A percentile compares a stretch with the other conserved stretches of the same genome.
Evolutionary conservation across 2,888 invertebrate genomes (phyloP).

Genomic region (Meganola albula): DNA sequence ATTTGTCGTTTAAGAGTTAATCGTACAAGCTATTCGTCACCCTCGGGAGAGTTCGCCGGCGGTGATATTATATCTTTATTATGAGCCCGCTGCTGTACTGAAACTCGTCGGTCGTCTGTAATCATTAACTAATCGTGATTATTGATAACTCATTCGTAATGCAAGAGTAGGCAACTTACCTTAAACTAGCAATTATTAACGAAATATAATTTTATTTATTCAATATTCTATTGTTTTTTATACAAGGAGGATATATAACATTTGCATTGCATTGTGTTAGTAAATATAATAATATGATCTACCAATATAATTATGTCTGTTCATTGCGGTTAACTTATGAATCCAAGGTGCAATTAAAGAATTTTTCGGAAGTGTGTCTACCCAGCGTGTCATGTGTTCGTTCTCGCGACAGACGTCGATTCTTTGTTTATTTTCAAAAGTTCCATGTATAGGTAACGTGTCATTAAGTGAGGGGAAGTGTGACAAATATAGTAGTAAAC

Average conservation of each 20-base stretch:
- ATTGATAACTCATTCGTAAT: constrained; percentile 76
- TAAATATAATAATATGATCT: no score
- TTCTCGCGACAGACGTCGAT: constrained; percentile 22
- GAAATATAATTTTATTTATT: no score
- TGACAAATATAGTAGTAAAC: constrained; percentile 67
- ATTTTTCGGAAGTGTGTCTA: background rate
- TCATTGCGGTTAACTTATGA: no score
- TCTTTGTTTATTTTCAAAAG: constrained; percentile 53
- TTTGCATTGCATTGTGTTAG: no score
- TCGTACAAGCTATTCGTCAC: constrained; percentile 76
- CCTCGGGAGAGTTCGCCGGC: constrained; percentile 64
- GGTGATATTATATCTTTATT: constrained; percentile 74
- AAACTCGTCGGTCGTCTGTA: constrained; percentile 46
- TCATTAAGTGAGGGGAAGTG: constrained; percentile 65
- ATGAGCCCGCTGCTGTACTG: constrained; percentile 54
- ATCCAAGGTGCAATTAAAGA: no score
- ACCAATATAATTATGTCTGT: no score
- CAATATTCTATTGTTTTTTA: no score
- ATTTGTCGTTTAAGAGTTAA: constrained; percentile 78
- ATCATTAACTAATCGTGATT: constrained; percentile 69
- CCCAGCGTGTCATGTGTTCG: constrained; percentile 18
- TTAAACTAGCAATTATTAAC: constrained; percentile 15
- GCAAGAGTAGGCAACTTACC: no score
- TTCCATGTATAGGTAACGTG: constrained; percentile 43
- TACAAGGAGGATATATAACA: no score